Base-by-base conservation (phyloP, 2,888 invertebrate species). In the Sesia bembeciformis region DNA sequence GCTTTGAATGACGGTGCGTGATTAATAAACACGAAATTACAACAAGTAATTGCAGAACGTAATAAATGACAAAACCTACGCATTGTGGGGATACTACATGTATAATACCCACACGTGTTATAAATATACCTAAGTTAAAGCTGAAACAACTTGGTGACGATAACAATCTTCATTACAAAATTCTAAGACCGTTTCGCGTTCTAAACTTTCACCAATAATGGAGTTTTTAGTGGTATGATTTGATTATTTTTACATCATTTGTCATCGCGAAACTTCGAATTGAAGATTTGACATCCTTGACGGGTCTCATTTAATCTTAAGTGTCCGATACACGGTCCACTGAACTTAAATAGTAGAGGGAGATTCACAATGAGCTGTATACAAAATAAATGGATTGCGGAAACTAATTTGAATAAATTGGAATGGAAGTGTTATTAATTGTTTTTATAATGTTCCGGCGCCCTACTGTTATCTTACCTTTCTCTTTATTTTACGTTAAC, bases 221-320 rank as follows among this genome's bases (percentile, higher is more conserved):
- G 65, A 70, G 63, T 77, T 76, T 75, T 72, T 73, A 72, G 66
- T 70, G 61, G 61, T 59, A 61, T 67, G 74, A 60, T 61, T 68
- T 67, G 74, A 49, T 49, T 4, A 75, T 74, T 72, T 73, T 69
- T 70, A 70, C 73, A 67, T 68, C 78, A 74, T 79, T 74, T 74
- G 78, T 79, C 78, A 79, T 72, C 61, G 62, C 62, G 62, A 59
- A 77, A 74, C 66, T 78, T 78, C 58, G 65, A 77, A 77, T 79
- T 77, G 70, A 70, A 71, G 76, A 77, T 76, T 76, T 78, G 76
- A 77, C 78, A 74, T 66, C 63, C 67, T 66, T 76, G 78, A 78
- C 78, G 66, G 74, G 70, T 61, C 67, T 73, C 77, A 75, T 78
- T 79, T 77, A 76, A 79, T 78, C 78, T 77, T 69, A 70, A 72